A percentile compares a stretch with the other conserved stretches of the same genome.
These are phyloP conservation scores for Botrylloides violaceus DNA, from an alignment of 23 tunicate genomes.

Conservation along the genomic window DNA sequence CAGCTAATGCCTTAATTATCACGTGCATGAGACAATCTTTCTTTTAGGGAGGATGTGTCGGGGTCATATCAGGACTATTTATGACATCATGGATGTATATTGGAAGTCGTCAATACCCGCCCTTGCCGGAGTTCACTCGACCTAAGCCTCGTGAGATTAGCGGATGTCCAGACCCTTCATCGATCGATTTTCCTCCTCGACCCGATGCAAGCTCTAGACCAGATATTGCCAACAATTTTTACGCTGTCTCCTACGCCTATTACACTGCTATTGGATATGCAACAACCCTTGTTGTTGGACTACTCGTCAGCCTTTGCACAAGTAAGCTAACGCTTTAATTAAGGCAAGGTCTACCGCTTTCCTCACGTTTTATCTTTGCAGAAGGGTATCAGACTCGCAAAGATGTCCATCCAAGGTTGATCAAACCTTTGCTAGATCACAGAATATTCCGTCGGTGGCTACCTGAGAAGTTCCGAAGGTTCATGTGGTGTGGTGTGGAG, in stretches of 20 bases:
- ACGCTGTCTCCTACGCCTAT: conserved; percentile 58
- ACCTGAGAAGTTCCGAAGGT: conserved; percentile 34
- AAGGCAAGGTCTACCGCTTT: too few species aligned
- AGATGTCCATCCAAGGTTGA: conserved; percentile 32
- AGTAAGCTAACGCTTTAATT: too few species aligned
- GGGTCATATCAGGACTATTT: conserved; percentile 19
- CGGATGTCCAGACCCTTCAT: conserved; percentile 4
- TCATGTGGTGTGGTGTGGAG: conserved; percentile 39
- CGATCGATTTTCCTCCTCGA: neutral
- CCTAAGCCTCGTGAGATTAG: neutral
- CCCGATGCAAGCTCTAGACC: conserved; percentile 11
- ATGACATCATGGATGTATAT: conserved; percentile 36
- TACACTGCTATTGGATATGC: conserved; percentile 75
- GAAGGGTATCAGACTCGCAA: conserved; percentile 53
- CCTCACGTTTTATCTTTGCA: too few species aligned
- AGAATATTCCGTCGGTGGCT: conserved; percentile 44
- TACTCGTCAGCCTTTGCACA: conserved; percentile 39
- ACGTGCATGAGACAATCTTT: too few species aligned
- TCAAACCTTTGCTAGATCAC: conserved; percentile 52
- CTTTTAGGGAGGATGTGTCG: conserved; percentile 30
- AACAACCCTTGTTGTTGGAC: conserved; percentile 37
- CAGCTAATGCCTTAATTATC: too few species aligned
- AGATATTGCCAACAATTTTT: conserved; percentile 23
- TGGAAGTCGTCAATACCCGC: conserved; percentile 34
- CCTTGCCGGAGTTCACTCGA: conserved; percentile 23